phyloP scores from a whole-genome alignment of 2,797 vertebrate genomes.

The Megalops cyprinoides region DNA sequence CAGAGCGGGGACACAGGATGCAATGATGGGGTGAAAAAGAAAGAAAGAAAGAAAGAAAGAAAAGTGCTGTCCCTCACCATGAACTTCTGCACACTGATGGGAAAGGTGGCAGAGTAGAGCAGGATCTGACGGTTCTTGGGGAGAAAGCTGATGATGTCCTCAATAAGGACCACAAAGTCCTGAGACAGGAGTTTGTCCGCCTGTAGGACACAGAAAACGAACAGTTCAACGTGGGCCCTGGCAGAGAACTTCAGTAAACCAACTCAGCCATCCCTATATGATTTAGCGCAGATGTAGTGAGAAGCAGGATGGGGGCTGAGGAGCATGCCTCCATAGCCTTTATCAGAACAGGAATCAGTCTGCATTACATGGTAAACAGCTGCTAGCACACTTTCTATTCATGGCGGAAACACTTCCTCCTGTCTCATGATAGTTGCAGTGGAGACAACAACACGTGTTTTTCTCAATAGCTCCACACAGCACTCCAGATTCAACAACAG shows the following conservation, averaged over 20 bases:
- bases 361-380: background rate
- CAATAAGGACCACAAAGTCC: slow-evolving; percentile 81
- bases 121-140: slow-evolving; percentile 80
- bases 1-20: background rate
- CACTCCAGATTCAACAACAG: background rate
- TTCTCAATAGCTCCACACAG: background rate
- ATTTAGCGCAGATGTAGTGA: background rate
- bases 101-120: slow-evolving; percentile 84
- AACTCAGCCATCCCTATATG: no score
- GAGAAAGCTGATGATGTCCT: slow-evolving; percentile 82
- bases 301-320: background rate
- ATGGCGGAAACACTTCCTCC: slow-evolving; percentile 18
- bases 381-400: background rate
- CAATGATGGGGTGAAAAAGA: no score
- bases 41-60: no score
- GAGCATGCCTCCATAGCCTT: background rate
- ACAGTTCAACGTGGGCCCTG: no score
- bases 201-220: slow-evolving; percentile 51
- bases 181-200: slow-evolving; percentile 84
- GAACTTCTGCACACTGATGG: slow-evolving; percentile 83
- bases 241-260: no score
- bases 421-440: background rate
- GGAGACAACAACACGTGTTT: background rate
- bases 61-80: slow-evolving; percentile 71
- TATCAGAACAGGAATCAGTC: slow-evolving; percentile 1